Base-by-base conservation (phyloP, 2,113 vertebrate genomes). In the Brachypodius melanocephalos region DNA sequence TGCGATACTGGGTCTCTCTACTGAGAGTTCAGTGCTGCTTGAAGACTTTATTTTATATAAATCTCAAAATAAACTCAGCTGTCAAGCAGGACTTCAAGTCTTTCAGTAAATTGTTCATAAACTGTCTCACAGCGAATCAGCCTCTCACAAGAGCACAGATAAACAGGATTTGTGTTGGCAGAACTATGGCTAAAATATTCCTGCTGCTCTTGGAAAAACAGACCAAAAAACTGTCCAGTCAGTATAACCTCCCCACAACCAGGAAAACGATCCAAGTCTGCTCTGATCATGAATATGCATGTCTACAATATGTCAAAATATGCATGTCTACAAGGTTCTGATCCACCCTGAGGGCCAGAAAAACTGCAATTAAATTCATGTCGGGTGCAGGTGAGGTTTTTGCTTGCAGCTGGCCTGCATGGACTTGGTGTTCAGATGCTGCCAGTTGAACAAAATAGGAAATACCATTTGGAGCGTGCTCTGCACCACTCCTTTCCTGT, bases 401-500 rank as follows among this genome's bases (percentile, higher is more conserved):
- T 48, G 40, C 85, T 57, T 28, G 43, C 65, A 61, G 65, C 49
- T 85, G 86, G 54, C 79, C 87, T 61, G 34, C 62, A 21, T 4
- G 76, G 76, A 51, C 57, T 80, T 32, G 9, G 76, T 38, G 87
- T 21, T 82, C 82, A 58, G 72, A 29, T 18, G 58, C 38, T 95
- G 96, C 97, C 96, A 96, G 95, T n/a, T 93, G 85, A 88, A 79
- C 58, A 89, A 93, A 93, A 85, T 97, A 97, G 97, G 98, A 98
- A 98, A 98, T 98, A 95, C 97, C 98, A 96, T 97, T 97, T 88
- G 68, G 83, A 31, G 43, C 21, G 34, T 7, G 21, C 62, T 84
- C 94, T 52, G 91, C 63, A 89, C 97, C 97, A 96, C 97, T 97
- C 97, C 97, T 98, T 98, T 98, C 98, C 98, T 97, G 97, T 85